A percentile compares a stretch with the other conserved stretches of the same genome.
These are phyloP conservation scores for Goniozus legneri DNA, from an alignment of 1,140 invertebrate species.

Conservation along the genomic window DNA sequence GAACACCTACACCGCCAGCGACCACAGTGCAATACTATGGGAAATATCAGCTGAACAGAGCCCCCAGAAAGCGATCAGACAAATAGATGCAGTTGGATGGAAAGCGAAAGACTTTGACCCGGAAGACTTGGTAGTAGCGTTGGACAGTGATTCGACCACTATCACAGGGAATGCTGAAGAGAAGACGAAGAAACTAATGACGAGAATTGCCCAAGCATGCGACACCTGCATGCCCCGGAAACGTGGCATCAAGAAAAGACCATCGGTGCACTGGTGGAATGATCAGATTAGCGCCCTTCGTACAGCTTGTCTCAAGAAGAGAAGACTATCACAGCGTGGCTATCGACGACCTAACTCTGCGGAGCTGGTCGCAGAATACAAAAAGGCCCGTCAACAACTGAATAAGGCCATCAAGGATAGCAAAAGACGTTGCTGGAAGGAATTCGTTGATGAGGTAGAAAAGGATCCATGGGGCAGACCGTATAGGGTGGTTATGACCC, in stretches of 20 bases:
- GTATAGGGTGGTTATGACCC: neutral
- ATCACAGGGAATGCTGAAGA: neutral
- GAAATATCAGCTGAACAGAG: neutral
- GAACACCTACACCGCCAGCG: slow-evolving; percentile 7
- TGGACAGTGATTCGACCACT: neutral
- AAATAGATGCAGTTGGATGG: slow-evolving; percentile 9
- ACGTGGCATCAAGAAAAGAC: neutral
- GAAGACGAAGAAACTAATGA: slow-evolving; percentile 8
- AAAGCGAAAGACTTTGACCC: slow-evolving; percentile 14
- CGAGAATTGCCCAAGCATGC: neutral
- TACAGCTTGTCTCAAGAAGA: neutral
- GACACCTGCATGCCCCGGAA: slow-evolving; percentile 4
- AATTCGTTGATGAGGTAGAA: neutral
- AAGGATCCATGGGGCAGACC: neutral
- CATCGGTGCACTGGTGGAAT: neutral
- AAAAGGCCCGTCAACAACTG: neutral
- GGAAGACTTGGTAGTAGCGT: neutral
- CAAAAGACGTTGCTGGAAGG: neutral
- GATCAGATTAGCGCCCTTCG: neutral
- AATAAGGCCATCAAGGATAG: neutral
- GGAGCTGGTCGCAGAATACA: no score
- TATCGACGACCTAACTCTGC: no score
- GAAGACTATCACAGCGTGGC: neutral
- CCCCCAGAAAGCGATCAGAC: neutral
- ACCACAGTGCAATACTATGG: slow-evolving; percentile 14